Evolutionary conservation across 2,113 vertebrate species (phyloP).

Genomic region (Malaclemys terrapin): DNA sequence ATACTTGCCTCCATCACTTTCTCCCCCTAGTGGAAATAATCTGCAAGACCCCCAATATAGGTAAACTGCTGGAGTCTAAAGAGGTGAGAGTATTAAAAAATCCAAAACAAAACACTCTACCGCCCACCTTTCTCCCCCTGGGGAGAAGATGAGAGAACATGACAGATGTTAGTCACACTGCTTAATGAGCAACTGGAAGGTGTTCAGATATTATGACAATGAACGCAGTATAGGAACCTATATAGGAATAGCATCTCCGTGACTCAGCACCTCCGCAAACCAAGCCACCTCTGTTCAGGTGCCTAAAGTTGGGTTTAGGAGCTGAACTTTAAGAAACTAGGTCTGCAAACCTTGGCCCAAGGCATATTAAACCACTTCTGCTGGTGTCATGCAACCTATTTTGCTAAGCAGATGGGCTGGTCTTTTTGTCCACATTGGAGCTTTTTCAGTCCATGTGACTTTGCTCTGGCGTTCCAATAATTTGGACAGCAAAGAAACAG

Average conservation of each 20-base stretch:
- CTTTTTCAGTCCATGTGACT: constrained; percentile 43
- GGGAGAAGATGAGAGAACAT: neutral
- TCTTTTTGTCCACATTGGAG: constrained; percentile 6
- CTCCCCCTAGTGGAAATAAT: too few species aligned
- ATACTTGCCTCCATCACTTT: too few species aligned
- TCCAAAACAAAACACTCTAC: neutral
- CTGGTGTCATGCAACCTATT: constrained; percentile 36
- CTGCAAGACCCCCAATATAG: neutral
- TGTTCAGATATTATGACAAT: neutral
- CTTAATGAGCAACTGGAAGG: neutral
- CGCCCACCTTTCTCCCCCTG: neutral
- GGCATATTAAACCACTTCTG: constrained; percentile 35
- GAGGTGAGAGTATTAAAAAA: neutral
- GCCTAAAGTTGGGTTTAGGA: neutral
- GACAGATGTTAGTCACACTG: neutral
- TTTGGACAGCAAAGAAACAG: constrained; percentile 24
- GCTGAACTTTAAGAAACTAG: neutral
- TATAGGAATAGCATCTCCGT: neutral
- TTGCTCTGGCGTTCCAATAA: constrained; percentile 46
- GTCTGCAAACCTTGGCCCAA: neutral
- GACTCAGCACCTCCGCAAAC: neutral
- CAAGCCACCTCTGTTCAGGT: neutral
- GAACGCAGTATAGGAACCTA: neutral
- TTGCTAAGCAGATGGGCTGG: constrained; percentile 71
- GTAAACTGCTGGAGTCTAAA: neutral